phyloP scores from a whole-genome alignment of 2,113 vertebrate species.

The Calidris pygmaea region DNA sequence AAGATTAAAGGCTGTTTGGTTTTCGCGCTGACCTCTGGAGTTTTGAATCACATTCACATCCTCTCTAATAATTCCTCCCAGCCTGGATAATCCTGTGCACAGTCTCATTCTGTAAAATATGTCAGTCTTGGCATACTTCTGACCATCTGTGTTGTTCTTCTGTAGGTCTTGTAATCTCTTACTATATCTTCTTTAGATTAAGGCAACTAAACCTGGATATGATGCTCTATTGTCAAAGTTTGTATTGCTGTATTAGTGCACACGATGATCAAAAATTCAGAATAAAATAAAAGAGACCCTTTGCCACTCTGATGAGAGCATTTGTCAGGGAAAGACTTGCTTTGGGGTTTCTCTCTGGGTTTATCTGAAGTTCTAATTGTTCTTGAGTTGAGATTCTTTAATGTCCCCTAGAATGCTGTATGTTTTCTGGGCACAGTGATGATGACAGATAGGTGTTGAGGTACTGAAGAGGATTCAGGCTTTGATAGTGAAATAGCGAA shows the following conservation, averaged over 20 bases:
- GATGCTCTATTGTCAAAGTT: background rate
- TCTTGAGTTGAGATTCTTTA: background rate
- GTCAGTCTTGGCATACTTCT: background rate
- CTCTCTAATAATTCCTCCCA: constrained; percentile 15
- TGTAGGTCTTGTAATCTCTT: background rate
- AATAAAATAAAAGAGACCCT: background rate
- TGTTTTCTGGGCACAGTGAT: background rate
- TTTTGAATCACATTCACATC: background rate
- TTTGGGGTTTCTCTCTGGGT: background rate
- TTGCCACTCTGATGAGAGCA: background rate
- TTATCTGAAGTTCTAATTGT: background rate
- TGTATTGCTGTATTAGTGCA: background rate
- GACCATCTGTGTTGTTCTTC: background rate
- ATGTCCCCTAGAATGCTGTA: background rate
- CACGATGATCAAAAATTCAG: background rate
- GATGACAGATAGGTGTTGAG: background rate
- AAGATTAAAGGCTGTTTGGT: background rate
- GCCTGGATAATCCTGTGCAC: constrained; percentile 1
- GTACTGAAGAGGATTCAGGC: background rate
- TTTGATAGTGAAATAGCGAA: background rate
- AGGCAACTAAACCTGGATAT: background rate
- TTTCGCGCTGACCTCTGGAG: constrained; percentile 6
- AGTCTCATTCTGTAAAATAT: constrained; percentile 11
- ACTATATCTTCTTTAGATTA: background rate
- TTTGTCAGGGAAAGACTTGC: background rate